These are phyloP conservation scores for Thecocarcelia acutangulata DNA, from an alignment of 2,888 invertebrate genomes.

Conservation along the genomic window DNA sequence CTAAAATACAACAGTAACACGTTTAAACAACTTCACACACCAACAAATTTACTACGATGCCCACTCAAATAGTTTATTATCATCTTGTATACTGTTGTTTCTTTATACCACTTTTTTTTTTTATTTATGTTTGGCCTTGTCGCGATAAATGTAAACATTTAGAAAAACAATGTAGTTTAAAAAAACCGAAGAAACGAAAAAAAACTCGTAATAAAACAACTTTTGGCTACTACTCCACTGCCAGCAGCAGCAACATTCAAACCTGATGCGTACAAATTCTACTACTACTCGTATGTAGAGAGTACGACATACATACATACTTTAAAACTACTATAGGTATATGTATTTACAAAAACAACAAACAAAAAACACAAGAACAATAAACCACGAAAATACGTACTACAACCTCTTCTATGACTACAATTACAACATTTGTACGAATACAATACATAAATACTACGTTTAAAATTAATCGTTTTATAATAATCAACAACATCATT, in stretches of 20 bases:
- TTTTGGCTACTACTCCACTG: slow-evolving; percentile 21
- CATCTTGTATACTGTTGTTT: slow-evolving; percentile 35
- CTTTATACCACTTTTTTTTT: slow-evolving; percentile 37
- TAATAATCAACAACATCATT: slow-evolving; percentile 30
- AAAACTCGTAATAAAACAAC: slow-evolving; percentile 42
- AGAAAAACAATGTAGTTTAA: slow-evolving; percentile 61
- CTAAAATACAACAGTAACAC: slow-evolving; percentile 22
- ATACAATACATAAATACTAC: no score
- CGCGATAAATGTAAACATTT: slow-evolving; percentile 68
- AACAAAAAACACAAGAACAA: slow-evolving; percentile 12
- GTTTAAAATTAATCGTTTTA: slow-evolving; percentile 28
- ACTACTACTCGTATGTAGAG: slow-evolving; percentile 22
- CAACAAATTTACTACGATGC: slow-evolving; percentile 26
- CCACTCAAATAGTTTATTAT: slow-evolving; percentile 54
- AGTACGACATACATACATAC: no score
- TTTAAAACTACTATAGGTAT: slow-evolving; percentile 47
- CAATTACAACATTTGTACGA: neutral
- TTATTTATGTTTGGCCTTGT: slow-evolving; percentile 67
- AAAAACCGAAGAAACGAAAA: slow-evolving; percentile 13
- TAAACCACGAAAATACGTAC: slow-evolving; percentile 1
- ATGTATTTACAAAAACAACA: slow-evolving; percentile 34
- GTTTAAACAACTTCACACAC: slow-evolving; percentile 2
- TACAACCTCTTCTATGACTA: slow-evolving; percentile 38
- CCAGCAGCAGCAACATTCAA: slow-evolving; percentile 39
- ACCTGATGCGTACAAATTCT: slow-evolving; percentile 63